phyloP scores from a whole-genome alignment of 2,888 invertebrate species.

The Pandemis heparana region DNA sequence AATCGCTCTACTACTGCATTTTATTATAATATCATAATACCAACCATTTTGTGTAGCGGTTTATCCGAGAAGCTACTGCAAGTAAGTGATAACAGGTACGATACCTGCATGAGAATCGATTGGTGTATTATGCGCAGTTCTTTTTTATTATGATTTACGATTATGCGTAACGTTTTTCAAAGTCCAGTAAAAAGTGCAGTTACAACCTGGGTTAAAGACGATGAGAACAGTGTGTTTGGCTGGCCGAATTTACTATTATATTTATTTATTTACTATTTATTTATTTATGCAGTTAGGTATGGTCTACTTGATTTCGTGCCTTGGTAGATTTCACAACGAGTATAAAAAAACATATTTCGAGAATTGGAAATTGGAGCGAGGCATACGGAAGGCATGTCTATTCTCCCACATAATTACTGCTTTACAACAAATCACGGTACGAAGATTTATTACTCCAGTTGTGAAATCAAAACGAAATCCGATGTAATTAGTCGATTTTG shows the following conservation, averaged over 20 bases:
- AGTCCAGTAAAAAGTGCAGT: neutral
- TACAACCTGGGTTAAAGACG: neutral
- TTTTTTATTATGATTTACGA: neutral
- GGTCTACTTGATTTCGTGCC: no score
- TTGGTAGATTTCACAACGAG: neutral
- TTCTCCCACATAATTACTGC: conserved; percentile 53
- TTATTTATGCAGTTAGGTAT: no score
- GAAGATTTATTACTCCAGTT: conserved; percentile 69
- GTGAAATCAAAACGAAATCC: conserved; percentile 66
- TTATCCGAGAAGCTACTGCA: conserved; percentile 15
- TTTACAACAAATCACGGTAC: conserved; percentile 54
- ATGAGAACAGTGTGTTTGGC: no score
- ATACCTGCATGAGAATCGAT: neutral
- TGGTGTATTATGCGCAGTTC: neutral
- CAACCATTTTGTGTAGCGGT: conserved; percentile 36
- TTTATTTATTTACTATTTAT: no score
- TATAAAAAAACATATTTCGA: neutral
- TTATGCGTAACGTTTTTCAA: neutral
- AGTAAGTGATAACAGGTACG: conserved; percentile 6
- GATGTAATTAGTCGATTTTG: conserved; percentile 71
- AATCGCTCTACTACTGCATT: conserved; percentile 24
- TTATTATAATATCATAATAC: conserved; percentile 16
- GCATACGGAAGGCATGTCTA: conserved; percentile 41
- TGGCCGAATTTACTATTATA: no score
- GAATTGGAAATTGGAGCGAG: conserved; percentile 24